Conservation (phyloP, 2,113 vertebrate species). For the Zingel zingel region DNA sequence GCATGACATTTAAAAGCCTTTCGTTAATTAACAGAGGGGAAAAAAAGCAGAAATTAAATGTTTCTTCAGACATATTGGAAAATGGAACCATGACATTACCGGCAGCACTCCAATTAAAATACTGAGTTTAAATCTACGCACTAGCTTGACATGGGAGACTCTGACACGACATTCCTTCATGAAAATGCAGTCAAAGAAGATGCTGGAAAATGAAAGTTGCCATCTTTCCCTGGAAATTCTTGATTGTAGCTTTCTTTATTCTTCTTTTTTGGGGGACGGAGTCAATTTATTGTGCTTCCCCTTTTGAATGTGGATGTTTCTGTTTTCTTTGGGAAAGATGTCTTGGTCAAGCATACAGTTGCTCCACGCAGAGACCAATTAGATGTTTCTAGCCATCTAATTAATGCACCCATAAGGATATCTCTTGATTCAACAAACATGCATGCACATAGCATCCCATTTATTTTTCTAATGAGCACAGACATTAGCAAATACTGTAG, state of each 20-base stretch:
- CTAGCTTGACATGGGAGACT: constrained; percentile 49
- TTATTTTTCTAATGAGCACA: constrained; percentile 48
- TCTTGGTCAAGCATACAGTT: constrained; percentile 55
- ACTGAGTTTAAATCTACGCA: constrained; percentile 58
- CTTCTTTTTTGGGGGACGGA: not conserved
- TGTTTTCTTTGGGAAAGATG: constrained; percentile 47
- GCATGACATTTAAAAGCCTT: constrained; percentile 78
- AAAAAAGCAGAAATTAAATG: constrained; percentile 50
- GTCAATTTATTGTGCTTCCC: constrained; percentile 34
- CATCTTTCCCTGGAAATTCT: not conserved
- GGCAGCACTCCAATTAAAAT: constrained; percentile 79
- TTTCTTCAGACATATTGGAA: constrained; percentile 63
- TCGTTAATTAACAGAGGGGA: constrained; percentile 77
- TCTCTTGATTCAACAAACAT: constrained; percentile 69
- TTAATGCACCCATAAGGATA: constrained; percentile 67
- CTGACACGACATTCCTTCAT: constrained; percentile 46
- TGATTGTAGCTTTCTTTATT: not conserved
- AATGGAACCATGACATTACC: constrained; percentile 74
- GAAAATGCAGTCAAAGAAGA: constrained; percentile 33
- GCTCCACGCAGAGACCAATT: constrained; percentile 73
- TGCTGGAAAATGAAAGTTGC: constrained; percentile 14
- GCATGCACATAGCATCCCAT: constrained; percentile 23
- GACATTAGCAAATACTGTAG: constrained; percentile 24
- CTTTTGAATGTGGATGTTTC: constrained; percentile 36
- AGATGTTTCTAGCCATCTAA: constrained; percentile 68